Evolutionary conservation across 2,888 invertebrate species (phyloP).

Genomic region (Allolobophora icterica): DNA sequence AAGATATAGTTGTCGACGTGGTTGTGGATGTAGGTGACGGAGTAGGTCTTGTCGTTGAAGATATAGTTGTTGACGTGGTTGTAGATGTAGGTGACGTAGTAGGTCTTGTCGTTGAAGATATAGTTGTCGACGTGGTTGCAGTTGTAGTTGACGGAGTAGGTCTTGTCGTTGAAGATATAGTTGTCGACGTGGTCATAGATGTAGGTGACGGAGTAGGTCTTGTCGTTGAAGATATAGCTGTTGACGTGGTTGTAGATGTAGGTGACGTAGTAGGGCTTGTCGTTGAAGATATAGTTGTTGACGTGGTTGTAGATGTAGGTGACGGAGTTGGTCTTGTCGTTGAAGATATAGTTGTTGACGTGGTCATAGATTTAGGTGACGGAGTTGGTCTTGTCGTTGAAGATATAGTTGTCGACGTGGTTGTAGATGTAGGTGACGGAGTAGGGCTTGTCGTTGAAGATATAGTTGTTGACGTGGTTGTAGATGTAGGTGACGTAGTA

Average conservation of each 20-base stretch:
- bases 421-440: slow-evolving; percentile 30
- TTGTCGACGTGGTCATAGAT: slow-evolving; percentile 26
- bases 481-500: not conserved
- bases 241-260: not conserved
- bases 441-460: slow-evolving; percentile 26
- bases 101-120: slow-evolving; percentile 14
- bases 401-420: not conserved
- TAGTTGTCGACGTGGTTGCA: slow-evolving; percentile 24
- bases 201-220: slow-evolving; percentile 27
- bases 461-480: not conserved
- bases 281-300: not conserved
- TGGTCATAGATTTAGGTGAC: slow-evolving; percentile 29
- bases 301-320: slow-evolving; percentile 28
- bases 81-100: not conserved
- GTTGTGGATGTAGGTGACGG: slow-evolving; percentile 17
- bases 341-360: not conserved
- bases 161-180: slow-evolving; percentile 20
- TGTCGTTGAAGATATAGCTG: slow-evolving; percentile 13
- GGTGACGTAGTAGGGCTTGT: slow-evolving; percentile 30
- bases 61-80: not conserved
- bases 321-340: slow-evolving; percentile 30
- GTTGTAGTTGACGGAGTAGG: slow-evolving; percentile 30
- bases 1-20: not conserved
- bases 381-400: slow-evolving; percentile 26
- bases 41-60: slow-evolving; percentile 24